These are phyloP conservation scores for Mionectes macconnelli DNA, from an alignment of 2,113 vertebrate genomes.

Conservation along the genomic window DNA sequence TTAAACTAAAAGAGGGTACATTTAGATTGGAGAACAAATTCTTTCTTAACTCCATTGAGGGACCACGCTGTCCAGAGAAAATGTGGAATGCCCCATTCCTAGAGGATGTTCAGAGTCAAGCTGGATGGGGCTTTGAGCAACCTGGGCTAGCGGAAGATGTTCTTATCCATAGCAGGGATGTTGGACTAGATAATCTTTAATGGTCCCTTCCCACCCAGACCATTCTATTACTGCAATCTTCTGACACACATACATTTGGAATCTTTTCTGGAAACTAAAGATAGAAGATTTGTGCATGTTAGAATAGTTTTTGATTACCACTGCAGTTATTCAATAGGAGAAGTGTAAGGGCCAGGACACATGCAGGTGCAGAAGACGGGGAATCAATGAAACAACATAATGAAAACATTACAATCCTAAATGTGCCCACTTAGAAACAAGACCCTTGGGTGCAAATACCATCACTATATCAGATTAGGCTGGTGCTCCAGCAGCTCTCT, in stretches of 20 bases:
- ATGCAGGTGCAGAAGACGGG: not conserved
- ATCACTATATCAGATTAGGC: rapidly evolving
- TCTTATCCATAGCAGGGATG: rapidly evolving
- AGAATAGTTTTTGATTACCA: not conserved
- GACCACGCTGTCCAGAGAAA: not conserved
- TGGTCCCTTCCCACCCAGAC: not conserved
- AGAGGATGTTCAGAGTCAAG: not conserved
- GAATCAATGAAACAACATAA: not conserved
- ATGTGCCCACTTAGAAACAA: rapidly evolving
- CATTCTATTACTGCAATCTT: rapidly evolving
- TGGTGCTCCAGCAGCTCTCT: not conserved
- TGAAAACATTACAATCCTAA: not conserved
- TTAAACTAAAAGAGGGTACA: not conserved
- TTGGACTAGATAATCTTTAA: not conserved
- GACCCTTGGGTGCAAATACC: not conserved
- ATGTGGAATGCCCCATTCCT: rapidly evolving
- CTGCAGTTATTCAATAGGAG: not conserved
- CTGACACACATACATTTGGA: rapidly evolving
- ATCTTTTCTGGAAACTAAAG: not conserved
- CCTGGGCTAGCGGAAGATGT: not conserved
- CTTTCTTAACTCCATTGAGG: too few relatives aligned
- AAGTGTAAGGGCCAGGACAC: not conserved
- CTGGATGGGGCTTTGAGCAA: not conserved
- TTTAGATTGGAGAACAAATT: too few relatives aligned
- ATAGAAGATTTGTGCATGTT: not conserved